Conservation (phyloP, 2,888 invertebrate species). For the Neoitamus cyanurus region DNA sequence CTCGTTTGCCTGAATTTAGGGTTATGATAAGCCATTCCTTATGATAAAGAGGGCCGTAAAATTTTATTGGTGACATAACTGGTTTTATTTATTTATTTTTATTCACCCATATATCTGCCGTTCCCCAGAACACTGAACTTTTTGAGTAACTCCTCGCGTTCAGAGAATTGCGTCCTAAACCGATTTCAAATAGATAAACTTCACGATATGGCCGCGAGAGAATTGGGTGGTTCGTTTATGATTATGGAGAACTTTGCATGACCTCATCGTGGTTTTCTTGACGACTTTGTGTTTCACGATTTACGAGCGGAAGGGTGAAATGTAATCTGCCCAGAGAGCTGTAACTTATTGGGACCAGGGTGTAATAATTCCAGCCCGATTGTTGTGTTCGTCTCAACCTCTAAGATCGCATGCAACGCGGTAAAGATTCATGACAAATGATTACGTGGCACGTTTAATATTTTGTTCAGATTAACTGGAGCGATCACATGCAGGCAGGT, state of each 20-base stretch:
- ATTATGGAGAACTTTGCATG: constrained; percentile 38
- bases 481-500: background rate
- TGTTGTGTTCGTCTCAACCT: background rate
- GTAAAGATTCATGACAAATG: background rate
- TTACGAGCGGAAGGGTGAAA: constrained; percentile 39
- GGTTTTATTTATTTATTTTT: constrained; percentile 46
- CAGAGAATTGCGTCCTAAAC: constrained; percentile 41
- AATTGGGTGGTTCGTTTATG: constrained; percentile 43
- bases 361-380: constrained; percentile 22
- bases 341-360: constrained; percentile 1
- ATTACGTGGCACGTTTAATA: constrained; percentile 12
- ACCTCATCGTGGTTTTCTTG: constrained; percentile 36
- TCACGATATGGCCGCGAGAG: constrained; percentile 43
- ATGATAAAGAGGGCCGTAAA: constrained; percentile 50
- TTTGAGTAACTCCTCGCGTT: constrained; percentile 32
- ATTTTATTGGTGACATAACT: constrained; percentile 52
- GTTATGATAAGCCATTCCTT: constrained; percentile 51
- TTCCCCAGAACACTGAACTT: background rate
- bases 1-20: constrained; percentile 47
- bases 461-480: background rate
- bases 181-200: constrained; percentile 40
- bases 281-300: constrained; percentile 33
- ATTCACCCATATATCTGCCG: constrained; percentile 22
- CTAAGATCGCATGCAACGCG: background rate
- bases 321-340: constrained; percentile 16